Base-by-base conservation (phyloP, 2,888 invertebrate species). In the Drosophila peninsularis region DNA sequence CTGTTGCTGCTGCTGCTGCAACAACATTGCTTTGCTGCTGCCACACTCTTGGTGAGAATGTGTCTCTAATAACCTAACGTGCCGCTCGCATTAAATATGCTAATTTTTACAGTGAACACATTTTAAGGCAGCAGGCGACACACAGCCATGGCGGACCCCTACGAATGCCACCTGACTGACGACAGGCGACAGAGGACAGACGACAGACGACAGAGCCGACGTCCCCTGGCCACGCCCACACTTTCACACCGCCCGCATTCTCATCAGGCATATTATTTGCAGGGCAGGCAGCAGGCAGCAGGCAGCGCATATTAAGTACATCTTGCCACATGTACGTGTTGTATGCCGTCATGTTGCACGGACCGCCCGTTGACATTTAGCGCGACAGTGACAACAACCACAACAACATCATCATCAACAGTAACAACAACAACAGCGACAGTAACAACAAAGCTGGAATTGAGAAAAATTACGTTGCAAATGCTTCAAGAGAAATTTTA, bases 21-120 rank as follows among this genome's bases (percentile, higher is more conserved):
- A 49, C 60, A 74, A 65, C 62, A 80, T 73, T 53, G 55, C 66
- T 36, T 44, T 60, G 41, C 37, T 36, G 44, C 63, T 36, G 44
- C 63, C 41, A 64, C 76, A 56, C 77, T 71, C 56, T 42, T 71
- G 84, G 88, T 83, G 83, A 86, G 87, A 83, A 87, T 85, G 82
- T 77, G 85, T 69, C 77, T 86, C 82, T 88, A 89, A 86, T 89
- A 89, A 86, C 88, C 77, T 81, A 88, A 89, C 86, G 90, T 89
- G 89, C 88, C 79, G 81, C 77, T 82, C 88, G 77, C 87, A 87
- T 87, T 89, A 89, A 87, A 83, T 87, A 87, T 87, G 87, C 88
- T 89, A 87, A 87, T 87, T 88, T 86, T 86, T 80, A 87, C 89
- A 86, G 86, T 79, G 88, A 83, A 85, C 82, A 85, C 89, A 87